Base-by-base conservation (phyloP, 2,113 vertebrate species). In the Tychaedon coryphoeus region DNA sequence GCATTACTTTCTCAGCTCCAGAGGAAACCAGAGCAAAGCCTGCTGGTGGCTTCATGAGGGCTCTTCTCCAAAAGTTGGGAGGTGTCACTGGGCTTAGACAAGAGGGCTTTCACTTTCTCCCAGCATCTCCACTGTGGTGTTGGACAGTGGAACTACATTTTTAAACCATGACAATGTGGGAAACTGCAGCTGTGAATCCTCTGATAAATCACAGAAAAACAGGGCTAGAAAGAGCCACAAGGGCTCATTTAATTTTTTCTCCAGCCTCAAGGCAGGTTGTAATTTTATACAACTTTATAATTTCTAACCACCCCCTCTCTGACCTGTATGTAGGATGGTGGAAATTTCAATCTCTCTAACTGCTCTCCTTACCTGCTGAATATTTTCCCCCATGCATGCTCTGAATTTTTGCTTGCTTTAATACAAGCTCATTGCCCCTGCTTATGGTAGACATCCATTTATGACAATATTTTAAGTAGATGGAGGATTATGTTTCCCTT, bases 201-300 rank as follows among this genome's bases (percentile, higher is more conserved):
- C 48, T 83, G 88, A 70, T 88, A 92, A 80, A 90, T 93, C 67
- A 62, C 34, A 73, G 75, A 38, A 73, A 81, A 92, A 67, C 40
- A 36, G 26, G 62, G n/a, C 28, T 90, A 60, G 90, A 86, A 94
- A 66, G 40, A 93, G 67, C 86, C 70, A 53, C 54, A 56, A 45
- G 29, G 45, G 53, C 58, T 93, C 42, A 33, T 88, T 97, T 90
- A 95, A 86, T 86, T 85, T 96, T 51, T 86, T 90, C 38, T 88
- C 29, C 78, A 73, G 75, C 82, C 64, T 93, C 67, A 80, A 92
- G 95, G 90, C 62, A 90, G 28, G 42, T 79, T 95, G 74, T 70
- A 45, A 45, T 45, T 45, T 45, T 45, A 45, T 45, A 90, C 26
- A 26, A 47, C 54, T 95, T 92, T 24, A 88, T 80, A 38, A 70